Evolutionary conservation across 2,113 vertebrate species (phyloP).

Genomic region (Ptychochromis oligacanthus): DNA sequence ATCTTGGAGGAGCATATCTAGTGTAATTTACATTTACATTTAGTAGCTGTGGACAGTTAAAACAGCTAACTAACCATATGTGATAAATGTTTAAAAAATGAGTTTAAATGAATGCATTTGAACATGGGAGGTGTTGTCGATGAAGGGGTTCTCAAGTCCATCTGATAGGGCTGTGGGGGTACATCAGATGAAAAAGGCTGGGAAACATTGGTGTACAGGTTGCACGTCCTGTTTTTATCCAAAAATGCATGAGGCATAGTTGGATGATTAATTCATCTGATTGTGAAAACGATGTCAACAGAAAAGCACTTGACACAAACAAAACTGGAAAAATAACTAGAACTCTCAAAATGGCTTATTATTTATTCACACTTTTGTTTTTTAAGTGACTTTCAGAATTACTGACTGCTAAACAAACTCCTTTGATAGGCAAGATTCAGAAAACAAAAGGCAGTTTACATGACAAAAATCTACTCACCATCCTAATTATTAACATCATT

Average conservation of each 20-base stretch:
- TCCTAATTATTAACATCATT: not conserved
- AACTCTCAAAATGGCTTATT: not conserved
- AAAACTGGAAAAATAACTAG: not conserved
- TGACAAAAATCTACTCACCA: not conserved
- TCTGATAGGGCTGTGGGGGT: not conserved
- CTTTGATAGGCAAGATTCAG: conserved; percentile 1
- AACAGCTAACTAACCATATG: not conserved
- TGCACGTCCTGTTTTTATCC: not conserved
- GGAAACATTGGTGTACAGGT: not conserved
- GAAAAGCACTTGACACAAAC: not conserved
- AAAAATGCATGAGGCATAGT: not conserved
- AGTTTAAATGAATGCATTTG: not conserved
- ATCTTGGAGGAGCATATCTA: not conserved
- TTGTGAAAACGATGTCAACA: not conserved
- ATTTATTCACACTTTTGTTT: not conserved
- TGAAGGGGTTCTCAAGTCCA: not conserved
- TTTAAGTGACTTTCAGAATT: not conserved
- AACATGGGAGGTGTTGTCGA: not conserved
- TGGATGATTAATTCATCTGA: not conserved
- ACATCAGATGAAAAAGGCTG: not conserved
- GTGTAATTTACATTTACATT: not conserved
- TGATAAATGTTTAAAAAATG: not conserved
- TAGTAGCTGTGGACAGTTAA: not conserved
- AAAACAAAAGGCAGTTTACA: not conserved
- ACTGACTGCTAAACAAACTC: not conserved